These are phyloP conservation scores for Calephelis virginiensis DNA, from an alignment of 1,140 invertebrate species.

Conservation along the genomic window DNA sequence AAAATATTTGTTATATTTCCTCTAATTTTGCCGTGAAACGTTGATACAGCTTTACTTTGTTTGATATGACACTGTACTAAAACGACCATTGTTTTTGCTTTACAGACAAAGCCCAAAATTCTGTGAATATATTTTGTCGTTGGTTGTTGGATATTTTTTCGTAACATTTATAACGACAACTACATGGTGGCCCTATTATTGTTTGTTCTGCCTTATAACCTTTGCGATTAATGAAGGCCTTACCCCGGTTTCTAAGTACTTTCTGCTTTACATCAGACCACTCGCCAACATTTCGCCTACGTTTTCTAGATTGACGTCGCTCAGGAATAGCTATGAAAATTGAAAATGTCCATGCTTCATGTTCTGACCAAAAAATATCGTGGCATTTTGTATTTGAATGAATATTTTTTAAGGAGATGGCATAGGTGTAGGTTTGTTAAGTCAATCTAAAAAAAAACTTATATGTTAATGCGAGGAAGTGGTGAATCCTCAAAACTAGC, in stretches of 20 bases:
- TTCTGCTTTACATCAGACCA: background rate
- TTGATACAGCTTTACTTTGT: background rate
- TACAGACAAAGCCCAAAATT: slow-evolving; percentile 11
- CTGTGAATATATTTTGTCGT: slow-evolving; percentile 4
- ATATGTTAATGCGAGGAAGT: background rate
- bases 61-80: background rate
- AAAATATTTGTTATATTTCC: slow-evolving; percentile 16
- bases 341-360: no score
- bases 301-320: no score
- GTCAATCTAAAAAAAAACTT: background rate
- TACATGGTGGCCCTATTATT: background rate
- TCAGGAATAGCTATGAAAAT: no score
- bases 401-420: background rate
- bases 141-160: background rate
- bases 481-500: background rate
- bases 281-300: background rate
- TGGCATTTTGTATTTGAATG: background rate
- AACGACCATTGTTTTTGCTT: slow-evolving; percentile 16
- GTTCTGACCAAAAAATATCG: slow-evolving; percentile 4
- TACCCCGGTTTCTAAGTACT: background rate
- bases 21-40: background rate
- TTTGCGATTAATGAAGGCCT: background rate
- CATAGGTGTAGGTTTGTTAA: background rate
- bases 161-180: slow-evolving; percentile 2
- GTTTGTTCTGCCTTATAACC: background rate